Base-by-base conservation (phyloP, 2,888 invertebrate genomes). In the Caenorhabditis afra region DNA sequence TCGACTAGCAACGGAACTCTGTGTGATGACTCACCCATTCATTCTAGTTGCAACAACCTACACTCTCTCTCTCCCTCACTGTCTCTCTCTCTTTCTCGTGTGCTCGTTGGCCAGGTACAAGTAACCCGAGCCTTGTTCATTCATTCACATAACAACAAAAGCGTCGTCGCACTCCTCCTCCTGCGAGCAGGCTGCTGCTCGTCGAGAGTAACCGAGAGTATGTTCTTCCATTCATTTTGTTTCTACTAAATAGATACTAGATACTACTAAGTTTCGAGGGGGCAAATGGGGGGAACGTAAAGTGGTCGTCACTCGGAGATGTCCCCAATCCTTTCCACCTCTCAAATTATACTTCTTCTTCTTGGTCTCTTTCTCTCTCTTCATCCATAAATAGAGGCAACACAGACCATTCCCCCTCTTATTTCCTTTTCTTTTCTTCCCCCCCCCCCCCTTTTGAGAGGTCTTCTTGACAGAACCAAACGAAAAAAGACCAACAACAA, bases 91-190 rank as follows among this genome's bases (percentile, higher is more conserved):
- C 41, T 3, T 35, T 35, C n/a, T 29, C 29, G 29, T 29, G 29
- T 7, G 7, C 29, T 29, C 29, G 29, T 29, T n/a, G 29, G 3
- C 44, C 55, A 10, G 7, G 62, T 64, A 71, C 62, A 64, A 70
- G 71, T 71, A 71, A 71, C 71, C 64, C 64, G 71, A 71, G 71
- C 71, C 71, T 71, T 71, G 71, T 71, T 71, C n/a, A n/a, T n/a
- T n/a, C n/a, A n/a, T n/a, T n/a, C 71, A 71, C 64, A 71, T 71
- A 71, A 71, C 64, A 71, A 71, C 62, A 62, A 62, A 53, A 58
- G 61, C 57, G 68, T 57, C 23, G 37, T 39, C 22, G 29, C 39
- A 47, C n/a, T n/a, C n/a, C n/a, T n/a, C n/a, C 29, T 29, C 4
- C 29, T 29, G 4, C 29, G 29, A 29, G 29, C 29, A 37, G 49